Evolutionary conservation across 2,888 invertebrate genomes (phyloP).

Genomic region (Alcis repandata): DNA sequence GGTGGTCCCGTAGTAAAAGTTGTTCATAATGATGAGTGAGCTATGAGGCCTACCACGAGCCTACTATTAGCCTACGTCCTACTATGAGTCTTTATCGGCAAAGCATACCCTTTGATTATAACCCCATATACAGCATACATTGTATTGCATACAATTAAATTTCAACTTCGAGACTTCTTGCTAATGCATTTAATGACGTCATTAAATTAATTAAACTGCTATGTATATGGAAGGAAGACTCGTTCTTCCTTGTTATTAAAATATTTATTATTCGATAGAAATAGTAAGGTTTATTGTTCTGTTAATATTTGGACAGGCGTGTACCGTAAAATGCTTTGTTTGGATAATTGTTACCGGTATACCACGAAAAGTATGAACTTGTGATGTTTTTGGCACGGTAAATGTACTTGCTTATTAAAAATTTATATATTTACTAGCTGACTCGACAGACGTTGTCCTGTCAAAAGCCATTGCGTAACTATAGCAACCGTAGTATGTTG

Average conservation of each 20-base stretch:
- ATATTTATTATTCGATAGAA: slow-evolving; percentile 27
- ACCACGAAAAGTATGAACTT: slow-evolving; percentile 37
- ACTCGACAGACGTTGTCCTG: too few relatives aligned
- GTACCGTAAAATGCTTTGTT: slow-evolving; percentile 49
- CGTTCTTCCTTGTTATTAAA: slow-evolving; percentile 33
- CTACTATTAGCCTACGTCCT: too few relatives aligned
- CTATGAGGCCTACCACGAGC: too few relatives aligned
- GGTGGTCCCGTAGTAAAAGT: too few relatives aligned
- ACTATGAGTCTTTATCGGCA: too few relatives aligned
- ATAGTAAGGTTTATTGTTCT: slow-evolving; percentile 32
- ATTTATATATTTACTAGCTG: too few relatives aligned
- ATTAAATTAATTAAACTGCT: slow-evolving; percentile 21
- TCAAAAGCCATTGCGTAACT: too few relatives aligned
- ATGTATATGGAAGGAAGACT: slow-evolving; percentile 27
- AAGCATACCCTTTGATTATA: too few relatives aligned
- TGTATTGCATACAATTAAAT: neutral
- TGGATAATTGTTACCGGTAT: slow-evolving; percentile 34
- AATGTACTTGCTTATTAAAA: too few relatives aligned
- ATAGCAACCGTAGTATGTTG: too few relatives aligned
- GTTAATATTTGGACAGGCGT: slow-evolving; percentile 32
- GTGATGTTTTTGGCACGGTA: neutral
- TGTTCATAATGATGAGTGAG: too few relatives aligned
- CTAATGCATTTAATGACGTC: slow-evolving; percentile 34
- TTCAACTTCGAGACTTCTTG: neutral
- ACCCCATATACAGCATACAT: neutral